These are phyloP conservation scores for Corydoras sp. DNA, from an alignment of 2,113 vertebrate genomes.

Conservation along the genomic window DNA sequence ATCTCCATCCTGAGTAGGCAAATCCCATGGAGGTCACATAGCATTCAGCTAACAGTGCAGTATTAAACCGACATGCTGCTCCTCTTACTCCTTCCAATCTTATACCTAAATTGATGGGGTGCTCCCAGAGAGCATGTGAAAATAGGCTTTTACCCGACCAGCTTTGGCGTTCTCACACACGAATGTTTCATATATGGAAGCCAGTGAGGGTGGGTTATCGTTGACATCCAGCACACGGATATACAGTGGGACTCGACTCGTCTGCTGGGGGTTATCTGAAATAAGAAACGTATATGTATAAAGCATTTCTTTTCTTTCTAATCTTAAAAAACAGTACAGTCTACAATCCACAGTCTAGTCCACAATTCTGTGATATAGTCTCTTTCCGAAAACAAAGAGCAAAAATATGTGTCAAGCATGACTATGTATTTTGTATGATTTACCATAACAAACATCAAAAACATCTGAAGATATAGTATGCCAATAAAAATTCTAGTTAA, in stretches of 20 bases:
- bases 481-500: too few relatives aligned
- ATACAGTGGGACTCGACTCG: conserved; percentile 77
- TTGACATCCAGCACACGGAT: conserved; percentile 89
- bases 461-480: too few relatives aligned
- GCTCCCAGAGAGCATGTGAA: conserved; percentile 1
- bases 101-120: conserved; percentile 30
- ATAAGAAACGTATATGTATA: neutral
- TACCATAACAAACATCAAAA: too few relatives aligned
- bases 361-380: too few relatives aligned
- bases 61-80: conserved; percentile 29
- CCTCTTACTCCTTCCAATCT: conserved; percentile 14
- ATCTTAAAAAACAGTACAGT: too few relatives aligned
- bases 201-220: conserved; percentile 87
- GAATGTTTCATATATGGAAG: conserved; percentile 81
- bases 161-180: conserved; percentile 89
- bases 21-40: conserved; percentile 26
- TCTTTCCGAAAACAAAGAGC: too few relatives aligned
- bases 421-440: too few relatives aligned
- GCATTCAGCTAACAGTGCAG: conserved; percentile 32
- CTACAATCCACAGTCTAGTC: too few relatives aligned
- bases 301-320: too few relatives aligned
- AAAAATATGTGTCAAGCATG: too few relatives aligned
- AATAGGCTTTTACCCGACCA: conserved; percentile 73
- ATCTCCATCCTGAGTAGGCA: conserved; percentile 32
- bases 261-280: conserved; percentile 82